Percentiles rank a stretch among this genome's conserved stretches.
Evolutionary conservation across 2,888 invertebrate genomes (phyloP).

Genomic region (Tridacna gigas): DNA sequence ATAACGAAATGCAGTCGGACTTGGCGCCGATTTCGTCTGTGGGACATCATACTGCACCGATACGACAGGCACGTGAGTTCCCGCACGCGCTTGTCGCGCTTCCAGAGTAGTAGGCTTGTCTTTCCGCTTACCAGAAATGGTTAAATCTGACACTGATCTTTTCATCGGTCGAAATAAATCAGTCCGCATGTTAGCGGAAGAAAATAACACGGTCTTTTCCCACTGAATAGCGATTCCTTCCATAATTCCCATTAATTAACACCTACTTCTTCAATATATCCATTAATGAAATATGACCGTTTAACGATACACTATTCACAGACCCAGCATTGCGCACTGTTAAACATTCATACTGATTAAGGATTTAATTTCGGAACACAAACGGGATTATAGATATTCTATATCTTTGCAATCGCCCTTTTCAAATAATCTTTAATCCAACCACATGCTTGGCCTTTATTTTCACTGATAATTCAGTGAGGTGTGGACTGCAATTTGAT

Average conservation of each 20-base stretch:
- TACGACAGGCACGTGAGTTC: constrained; percentile 55
- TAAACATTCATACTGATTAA: constrained; percentile 22
- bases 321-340: constrained; percentile 4
- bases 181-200: constrained; percentile 38
- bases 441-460: constrained; percentile 4
- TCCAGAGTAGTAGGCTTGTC: constrained; percentile 34
- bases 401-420: constrained; percentile 24
- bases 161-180: constrained; percentile 57
- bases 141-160: constrained; percentile 58
- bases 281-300: not conserved
- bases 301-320: constrained; percentile 6
- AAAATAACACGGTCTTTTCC: constrained; percentile 46
- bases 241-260: constrained; percentile 39
- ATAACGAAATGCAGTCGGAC: constrained; percentile 51
- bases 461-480: constrained; percentile 18
- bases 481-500: too few relatives aligned
- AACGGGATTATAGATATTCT: constrained; percentile 28
- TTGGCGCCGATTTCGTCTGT: constrained; percentile 52
- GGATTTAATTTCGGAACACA: constrained; percentile 17
- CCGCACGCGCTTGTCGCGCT: constrained; percentile 8
- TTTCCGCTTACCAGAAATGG: constrained; percentile 26
- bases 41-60: constrained; percentile 68
- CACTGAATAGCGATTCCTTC: constrained; percentile 54
- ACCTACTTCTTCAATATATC: not conserved
- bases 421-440: constrained; percentile 10